Base-by-base conservation (phyloP, 2,888 invertebrate species). In the Plemyria rubiginata region DNA sequence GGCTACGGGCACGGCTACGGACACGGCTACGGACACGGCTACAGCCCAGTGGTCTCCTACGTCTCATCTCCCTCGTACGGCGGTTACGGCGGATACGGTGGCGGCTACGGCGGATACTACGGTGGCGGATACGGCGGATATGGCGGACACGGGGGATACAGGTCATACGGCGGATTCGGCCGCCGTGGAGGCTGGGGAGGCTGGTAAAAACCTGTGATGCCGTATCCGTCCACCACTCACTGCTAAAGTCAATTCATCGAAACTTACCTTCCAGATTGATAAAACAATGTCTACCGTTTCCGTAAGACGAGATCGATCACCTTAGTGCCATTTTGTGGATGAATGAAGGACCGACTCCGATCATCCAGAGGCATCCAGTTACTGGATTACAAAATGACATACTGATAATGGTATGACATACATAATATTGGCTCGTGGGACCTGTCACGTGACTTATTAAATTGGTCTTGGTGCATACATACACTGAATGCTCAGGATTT, bases 71-170 rank as follows among this genome's bases (percentile, higher is more conserved):
- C 22, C 22, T 22, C 22, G 22, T 64, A 65, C 62, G 36, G 66
- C 32, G 63, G 62, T 40, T 43, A 59, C 55, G 49, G 66, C 13
- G 36, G 66, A 8, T 43, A 43, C 46, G 52, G 61, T 6, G 54
- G 66, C 16, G 52, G 62, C 1, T 28, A 40, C 11, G 16, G 59
- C 58, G 13, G 60, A 16, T 49, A 61, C 4, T 12, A 7, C n/a
- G 54, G 65, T 12, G 52, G 65, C 29, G 52, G 63, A 0, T 16
- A 40, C 12, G 15, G 59, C 11, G 70, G 68, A 0, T 57, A 55
- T 60, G 52, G 66, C 40, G 67, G 67, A 7, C 54, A 67, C 60
- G 40, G 64, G 13, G 56, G 66, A 3, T 41, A 57, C 55, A 45
- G 58, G n/a, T 55, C 55, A 9, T 53, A 51, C 52, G n/a, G 52